Conservation (phyloP, 2,797 vertebrate species). For the Hippoglossus hippoglossus region DNA sequence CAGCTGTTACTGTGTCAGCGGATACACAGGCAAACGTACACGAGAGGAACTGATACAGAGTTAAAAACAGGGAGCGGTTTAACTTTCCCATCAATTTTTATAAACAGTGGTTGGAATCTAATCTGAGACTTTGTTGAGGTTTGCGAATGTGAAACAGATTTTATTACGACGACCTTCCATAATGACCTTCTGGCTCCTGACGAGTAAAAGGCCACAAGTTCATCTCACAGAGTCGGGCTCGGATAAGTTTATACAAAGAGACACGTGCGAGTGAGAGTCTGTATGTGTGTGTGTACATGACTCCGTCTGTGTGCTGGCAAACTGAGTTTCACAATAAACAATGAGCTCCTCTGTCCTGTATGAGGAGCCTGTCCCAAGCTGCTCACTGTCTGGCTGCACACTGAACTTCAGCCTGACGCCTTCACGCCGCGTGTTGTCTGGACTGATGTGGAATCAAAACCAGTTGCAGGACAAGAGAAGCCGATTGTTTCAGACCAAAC, state of each 20-base stretch:
- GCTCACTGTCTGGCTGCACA: conserved; percentile 6
- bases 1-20: not conserved
- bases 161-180: not conserved
- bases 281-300: not conserved
- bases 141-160: not conserved
- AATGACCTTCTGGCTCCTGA: not conserved
- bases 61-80: not conserved
- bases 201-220: not conserved
- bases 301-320: conserved; percentile 14
- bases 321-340: conserved; percentile 49
- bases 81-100: too few relatives aligned
- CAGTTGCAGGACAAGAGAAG: not conserved
- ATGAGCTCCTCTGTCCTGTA: conserved; percentile 26
- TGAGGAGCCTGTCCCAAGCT: conserved; percentile 11
- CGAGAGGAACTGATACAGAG: not conserved
- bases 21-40: not conserved
- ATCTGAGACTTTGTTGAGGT: too few relatives aligned
- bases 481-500: conserved; percentile 6
- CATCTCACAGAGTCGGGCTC: not conserved
- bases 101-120: too few relatives aligned
- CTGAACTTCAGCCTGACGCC: conserved; percentile 2
- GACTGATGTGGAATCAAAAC: conserved; percentile 2
- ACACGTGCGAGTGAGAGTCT: not conserved
- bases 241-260: conserved; percentile 5
- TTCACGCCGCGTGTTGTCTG: not conserved